Conservation (phyloP, 2,888 invertebrate genomes). For the Tridacna crocea region DNA sequence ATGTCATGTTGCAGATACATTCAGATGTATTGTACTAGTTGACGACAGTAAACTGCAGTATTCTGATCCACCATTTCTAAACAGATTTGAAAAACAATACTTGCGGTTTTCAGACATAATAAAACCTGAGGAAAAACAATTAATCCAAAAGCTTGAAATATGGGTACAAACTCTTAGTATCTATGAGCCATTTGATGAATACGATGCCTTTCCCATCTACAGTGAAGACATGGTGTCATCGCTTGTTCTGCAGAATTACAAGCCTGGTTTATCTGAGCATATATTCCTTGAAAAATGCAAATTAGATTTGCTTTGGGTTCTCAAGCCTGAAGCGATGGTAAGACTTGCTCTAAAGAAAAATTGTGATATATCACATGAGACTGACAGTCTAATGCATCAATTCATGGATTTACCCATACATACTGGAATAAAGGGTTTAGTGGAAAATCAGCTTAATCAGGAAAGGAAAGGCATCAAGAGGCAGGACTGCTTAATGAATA, state of each 20-base stretch:
- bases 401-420: slow-evolving; percentile 64
- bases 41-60: slow-evolving; percentile 64
- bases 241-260: slow-evolving; percentile 40
- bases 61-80: slow-evolving; percentile 74
- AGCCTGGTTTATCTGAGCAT: background rate
- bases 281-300: slow-evolving; percentile 31
- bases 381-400: slow-evolving; percentile 5
- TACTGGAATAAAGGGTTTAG: slow-evolving; percentile 49
- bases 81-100: slow-evolving; percentile 77
- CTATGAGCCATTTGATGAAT: slow-evolving; percentile 32
- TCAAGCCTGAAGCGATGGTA: slow-evolving; percentile 61
- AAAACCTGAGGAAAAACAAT: slow-evolving; percentile 17
- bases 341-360: slow-evolving; percentile 30
- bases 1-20: slow-evolving; percentile 70
- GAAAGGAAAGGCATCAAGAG: background rate
- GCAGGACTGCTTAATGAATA: slow-evolving; percentile 23
- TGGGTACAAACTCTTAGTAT: slow-evolving; percentile 35
- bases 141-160: slow-evolving; percentile 35
- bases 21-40: slow-evolving; percentile 72
- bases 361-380: slow-evolving; percentile 3
- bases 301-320: slow-evolving; percentile 46
- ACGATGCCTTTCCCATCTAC: slow-evolving; percentile 61
- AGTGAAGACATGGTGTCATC: slow-evolving; percentile 62
- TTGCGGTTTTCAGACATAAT: slow-evolving; percentile 67
- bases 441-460: slow-evolving; percentile 8